phyloP scores from a whole-genome alignment of 2,113 vertebrate species.

The Platanista minor region DNA sequence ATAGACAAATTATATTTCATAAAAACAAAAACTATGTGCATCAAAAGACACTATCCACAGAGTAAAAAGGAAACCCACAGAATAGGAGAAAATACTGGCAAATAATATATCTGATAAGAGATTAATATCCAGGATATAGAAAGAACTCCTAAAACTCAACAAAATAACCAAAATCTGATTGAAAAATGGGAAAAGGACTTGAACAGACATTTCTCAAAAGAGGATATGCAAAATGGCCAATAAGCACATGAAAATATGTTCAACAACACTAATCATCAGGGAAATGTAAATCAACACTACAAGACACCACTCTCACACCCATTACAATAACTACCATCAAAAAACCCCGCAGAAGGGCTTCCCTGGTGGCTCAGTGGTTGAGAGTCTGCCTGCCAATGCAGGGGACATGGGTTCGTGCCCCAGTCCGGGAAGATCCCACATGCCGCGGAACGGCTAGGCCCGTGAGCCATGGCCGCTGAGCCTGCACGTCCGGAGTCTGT shows the following conservation, averaged over 20 bases:
- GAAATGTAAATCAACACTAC: neutral
- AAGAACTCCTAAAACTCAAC: neutral
- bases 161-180: neutral
- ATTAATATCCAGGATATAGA: neutral
- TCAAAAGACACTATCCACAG: neutral
- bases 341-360: no score
- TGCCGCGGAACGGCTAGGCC: no score
- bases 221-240: neutral
- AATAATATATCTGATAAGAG: neutral
- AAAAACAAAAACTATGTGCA: neutral
- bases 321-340: neutral
- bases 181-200: neutral
- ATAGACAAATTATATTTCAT: no score
- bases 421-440: no score
- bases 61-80: neutral
- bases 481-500: no score
- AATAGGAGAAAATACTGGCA: neutral
- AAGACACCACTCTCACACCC: neutral
- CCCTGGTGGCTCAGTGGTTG: no score
- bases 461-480: no score
- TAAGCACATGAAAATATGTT: neutral
- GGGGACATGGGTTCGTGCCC: no score
- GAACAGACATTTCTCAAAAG: neutral
- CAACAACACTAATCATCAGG: neutral
- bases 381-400: no score